A percentile compares a stretch with the other conserved stretches of the same genome.
phyloP scores from a whole-genome alignment of 1,140 invertebrate genomes.

The Ericerus pela region DNA sequence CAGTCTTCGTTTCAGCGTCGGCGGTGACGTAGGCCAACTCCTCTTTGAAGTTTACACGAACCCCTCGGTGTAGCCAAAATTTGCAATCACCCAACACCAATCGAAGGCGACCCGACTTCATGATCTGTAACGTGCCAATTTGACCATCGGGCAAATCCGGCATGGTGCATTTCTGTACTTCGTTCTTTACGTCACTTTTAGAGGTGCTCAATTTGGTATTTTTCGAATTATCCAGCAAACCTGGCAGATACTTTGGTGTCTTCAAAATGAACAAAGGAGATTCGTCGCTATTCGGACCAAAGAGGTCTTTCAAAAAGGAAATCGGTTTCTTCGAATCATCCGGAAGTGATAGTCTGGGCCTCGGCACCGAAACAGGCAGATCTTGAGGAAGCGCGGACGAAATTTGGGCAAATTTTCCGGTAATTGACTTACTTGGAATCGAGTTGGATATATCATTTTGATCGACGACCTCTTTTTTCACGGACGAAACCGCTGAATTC shows the following conservation, averaged over 20 bases:
- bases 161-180: slow-evolving; percentile 17
- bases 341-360: neutral
- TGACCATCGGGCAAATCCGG: slow-evolving; percentile 22
- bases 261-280: neutral
- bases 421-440: neutral
- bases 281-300: neutral
- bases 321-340: neutral
- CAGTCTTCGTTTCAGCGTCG: slow-evolving; percentile 16
- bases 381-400: neutral
- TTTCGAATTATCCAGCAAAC: neutral
- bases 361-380: neutral
- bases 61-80: slow-evolving; percentile 22
- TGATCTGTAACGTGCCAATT: slow-evolving; percentile 27
- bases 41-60: slow-evolving; percentile 25
- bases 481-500: neutral
- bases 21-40: slow-evolving; percentile 20
- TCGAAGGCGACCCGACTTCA: slow-evolving; percentile 24
- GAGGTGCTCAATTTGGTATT: neutral
- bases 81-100: slow-evolving; percentile 25
- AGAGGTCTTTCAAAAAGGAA: neutral
- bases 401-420: neutral
- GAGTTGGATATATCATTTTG: neutral
- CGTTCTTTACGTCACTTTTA: neutral
- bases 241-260: neutral
- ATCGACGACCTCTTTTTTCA: neutral